Base-by-base conservation (phyloP, 2,113 vertebrate genomes). In the Istiophorus platypterus region DNA sequence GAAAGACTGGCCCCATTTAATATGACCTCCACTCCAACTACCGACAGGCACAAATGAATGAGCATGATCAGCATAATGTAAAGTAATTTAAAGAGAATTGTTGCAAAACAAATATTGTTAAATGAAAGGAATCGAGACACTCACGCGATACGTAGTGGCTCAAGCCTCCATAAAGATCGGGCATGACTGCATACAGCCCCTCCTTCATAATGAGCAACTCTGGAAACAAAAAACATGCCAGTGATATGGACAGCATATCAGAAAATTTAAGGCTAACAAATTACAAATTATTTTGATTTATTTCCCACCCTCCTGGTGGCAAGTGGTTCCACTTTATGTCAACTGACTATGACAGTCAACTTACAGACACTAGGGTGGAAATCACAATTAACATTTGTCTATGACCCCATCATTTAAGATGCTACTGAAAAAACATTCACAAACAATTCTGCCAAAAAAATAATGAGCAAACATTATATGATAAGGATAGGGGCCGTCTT, bases 1-100 rank as follows among this genome's bases (percentile, higher is more conserved):
- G 42, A 98, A 97, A 0, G 96, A 95, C 88, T 97, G 96, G n/a
- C 97, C 97, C 97, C 97, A 98, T 81, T 96, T 96, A 85, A 97
- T 96, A 88, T 98, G 97, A 78, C 97, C 92, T 3, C 97, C 97
- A 0, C 97, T 98, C 97, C 97, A 98, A 52, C 97, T 61, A 70
- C 20, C 72, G 29, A 85, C 1, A 45, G 20, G 9, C 20, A 77
- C 34, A 79, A 27, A 64, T 5, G 1, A 68, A 80, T 47, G 45
- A 69, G 49, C 18, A 34, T 31, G n/a, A n/a, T n/a, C 2, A 41
- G 24, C 15, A 39, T 27, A 74, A 1, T n/a, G 15, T 52, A 7
- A 73, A 29, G 47, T 37, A 24, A 18, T 1, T 39, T 3, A 26
- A 58, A 57, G 18, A 29, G 7, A 8, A 26, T 58, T 4, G 45